phyloP scores from a whole-genome alignment of 2,888 invertebrate genomes.

The Eudasyphora cyanicolor region DNA sequence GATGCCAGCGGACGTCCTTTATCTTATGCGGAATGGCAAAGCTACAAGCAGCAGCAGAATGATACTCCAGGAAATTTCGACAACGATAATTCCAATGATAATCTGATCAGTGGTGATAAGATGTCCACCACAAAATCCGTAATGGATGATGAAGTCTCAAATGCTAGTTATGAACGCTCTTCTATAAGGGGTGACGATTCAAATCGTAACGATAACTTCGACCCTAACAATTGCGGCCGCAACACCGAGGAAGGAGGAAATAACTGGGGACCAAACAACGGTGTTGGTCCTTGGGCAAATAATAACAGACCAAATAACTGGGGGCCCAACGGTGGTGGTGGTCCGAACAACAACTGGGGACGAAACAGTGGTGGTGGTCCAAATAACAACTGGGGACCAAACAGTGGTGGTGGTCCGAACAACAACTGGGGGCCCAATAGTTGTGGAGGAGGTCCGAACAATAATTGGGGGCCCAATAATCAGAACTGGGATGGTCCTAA shows the following conservation, averaged over 20 bases:
- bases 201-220: conserved; percentile 21
- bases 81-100: conserved; percentile 33
- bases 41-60: conserved; percentile 60
- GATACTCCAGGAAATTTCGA: not conserved
- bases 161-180: conserved; percentile 17
- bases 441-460: conserved; percentile 46
- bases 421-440: conserved; percentile 18
- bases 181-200: not conserved
- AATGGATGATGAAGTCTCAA: conserved; percentile 24
- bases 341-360: conserved; percentile 33
- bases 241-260: conserved; percentile 12
- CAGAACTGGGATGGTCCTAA: conserved; percentile 9
- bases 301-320: conserved; percentile 7
- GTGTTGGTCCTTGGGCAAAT: not conserved
- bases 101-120: conserved; percentile 7
- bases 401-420: conserved; percentile 1
- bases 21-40: conserved; percentile 74
- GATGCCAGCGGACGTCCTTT: conserved; percentile 55
- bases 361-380: conserved; percentile 19
- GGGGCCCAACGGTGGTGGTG: conserved; percentile 29
- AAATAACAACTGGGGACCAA: conserved; percentile 28
- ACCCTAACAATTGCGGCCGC: conserved; percentile 31
- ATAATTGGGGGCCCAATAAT: conserved; percentile 27
- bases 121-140: not conserved
- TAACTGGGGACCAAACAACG: conserved; percentile 34